These are phyloP conservation scores for Otus scops DNA, from an alignment of 2,797 vertebrate species.

Conservation along the genomic window DNA sequence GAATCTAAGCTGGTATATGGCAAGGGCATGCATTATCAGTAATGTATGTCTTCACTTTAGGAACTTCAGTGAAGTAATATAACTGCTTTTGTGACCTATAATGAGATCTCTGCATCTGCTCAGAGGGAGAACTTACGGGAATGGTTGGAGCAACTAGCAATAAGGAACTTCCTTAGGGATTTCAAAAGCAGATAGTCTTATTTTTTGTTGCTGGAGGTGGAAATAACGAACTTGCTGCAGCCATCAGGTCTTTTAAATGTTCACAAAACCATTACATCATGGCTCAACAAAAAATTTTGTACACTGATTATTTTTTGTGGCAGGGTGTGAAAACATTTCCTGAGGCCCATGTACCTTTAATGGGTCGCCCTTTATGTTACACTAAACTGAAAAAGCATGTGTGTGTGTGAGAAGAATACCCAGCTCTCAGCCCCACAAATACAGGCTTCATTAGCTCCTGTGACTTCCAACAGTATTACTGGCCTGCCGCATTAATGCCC, in stretches of 20 bases:
- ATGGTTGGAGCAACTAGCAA: not conserved
- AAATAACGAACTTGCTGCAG: slow-evolving; percentile 16
- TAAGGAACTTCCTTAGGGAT: not conserved
- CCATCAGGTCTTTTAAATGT: not conserved
- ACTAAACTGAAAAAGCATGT: not conserved
- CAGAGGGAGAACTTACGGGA: not conserved
- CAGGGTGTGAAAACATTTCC: slow-evolving; percentile 33
- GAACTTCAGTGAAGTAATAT: not conserved
- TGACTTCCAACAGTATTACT: not conserved
- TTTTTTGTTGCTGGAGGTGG: not conserved
- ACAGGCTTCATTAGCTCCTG: not conserved
- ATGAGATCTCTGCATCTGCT: not conserved
- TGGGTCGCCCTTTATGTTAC: not conserved
- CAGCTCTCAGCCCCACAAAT: not conserved
- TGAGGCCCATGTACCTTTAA: not conserved
- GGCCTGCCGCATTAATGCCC: not conserved
- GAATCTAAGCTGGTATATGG: not conserved
- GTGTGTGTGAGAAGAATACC: not conserved
- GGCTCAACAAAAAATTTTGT: not conserved
- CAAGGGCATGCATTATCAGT: not conserved
- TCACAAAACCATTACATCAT: not conserved
- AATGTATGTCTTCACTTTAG: not conserved
- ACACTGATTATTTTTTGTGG: not conserved
- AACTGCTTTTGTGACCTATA: not conserved
- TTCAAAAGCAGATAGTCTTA: not conserved